Evolutionary conservation across 1,140 invertebrate species (phyloP), one percentile per base, ranked within the genome.

Genomic region (Drosophila novamexicana): DNA sequence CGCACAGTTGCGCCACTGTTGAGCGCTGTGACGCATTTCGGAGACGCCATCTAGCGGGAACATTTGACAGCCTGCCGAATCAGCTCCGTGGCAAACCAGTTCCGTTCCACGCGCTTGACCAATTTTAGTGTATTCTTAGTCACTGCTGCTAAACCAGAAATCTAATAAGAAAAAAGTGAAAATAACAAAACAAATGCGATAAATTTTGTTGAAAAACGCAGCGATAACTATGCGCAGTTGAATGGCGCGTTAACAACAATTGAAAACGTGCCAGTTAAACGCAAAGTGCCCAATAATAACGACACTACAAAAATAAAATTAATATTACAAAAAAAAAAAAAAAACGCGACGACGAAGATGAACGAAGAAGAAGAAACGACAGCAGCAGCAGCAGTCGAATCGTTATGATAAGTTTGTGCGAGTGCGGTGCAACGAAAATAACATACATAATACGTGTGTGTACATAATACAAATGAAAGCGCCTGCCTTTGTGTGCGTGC

Each of bases 101-200:
- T 69, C 64, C 14, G 65, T 56, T 74, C 65, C 65, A 69, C 72
- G 72, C 72, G 72, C 54, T 75, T 68, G 58, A 56, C 56, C 71
- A 68, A 61, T 74, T 74, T 74, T 74, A 74, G 73, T 77, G 77
- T 57, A 69, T 75, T 69, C 72, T 54, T 75, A 70, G 57, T 75
- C 58, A 57, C 64, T 64, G 67, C 59, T 70, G 72, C 72, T 75
- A 57, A 75, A 75, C 72, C 72, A 70, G 72, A 75, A 75, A 75
- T 75, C 72, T 75, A 75, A 75, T 64, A 75, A 70, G 72, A 75
- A 82, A 82, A 85, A 88, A 83, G 72, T 89, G 66, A 70, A 86
- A 86, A 88, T 77, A 88, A 89, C 83, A 88, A 88, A 88, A 88
- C 83, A 88, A 86, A 86, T 83, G 83, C 79, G 65, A 83, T 82